Evolutionary conservation across 2,113 vertebrate species (phyloP).

Genomic region (Seriola aureovittata): DNA sequence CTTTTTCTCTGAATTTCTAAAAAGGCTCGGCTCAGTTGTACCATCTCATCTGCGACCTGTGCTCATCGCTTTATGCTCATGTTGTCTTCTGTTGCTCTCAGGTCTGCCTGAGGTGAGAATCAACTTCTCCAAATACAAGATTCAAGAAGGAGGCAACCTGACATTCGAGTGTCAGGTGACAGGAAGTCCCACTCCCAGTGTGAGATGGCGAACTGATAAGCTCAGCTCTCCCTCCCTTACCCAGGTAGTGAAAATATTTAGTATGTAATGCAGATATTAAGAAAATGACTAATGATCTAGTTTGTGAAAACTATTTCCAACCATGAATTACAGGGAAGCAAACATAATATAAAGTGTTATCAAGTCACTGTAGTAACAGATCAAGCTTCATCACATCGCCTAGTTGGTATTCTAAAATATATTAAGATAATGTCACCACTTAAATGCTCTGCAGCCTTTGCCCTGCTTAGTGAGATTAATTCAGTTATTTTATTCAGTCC

Average conservation of each 20-base stretch:
- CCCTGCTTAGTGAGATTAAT: background rate
- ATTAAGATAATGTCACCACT: no score
- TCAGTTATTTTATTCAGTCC: background rate
- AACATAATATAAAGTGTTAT: no score
- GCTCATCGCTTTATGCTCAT: background rate
- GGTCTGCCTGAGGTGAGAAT: slow-evolving; percentile 82
- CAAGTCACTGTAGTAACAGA: no score
- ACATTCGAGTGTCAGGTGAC: slow-evolving; percentile 84
- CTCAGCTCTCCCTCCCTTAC: slow-evolving; percentile 69
- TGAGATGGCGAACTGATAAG: slow-evolving; percentile 77
- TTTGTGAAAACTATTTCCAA: no score
- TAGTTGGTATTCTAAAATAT: no score
- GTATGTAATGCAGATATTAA: no score
- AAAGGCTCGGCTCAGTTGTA: background rate
- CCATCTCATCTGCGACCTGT: background rate
- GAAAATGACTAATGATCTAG: background rate
- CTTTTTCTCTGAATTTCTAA: slow-evolving; percentile 5
- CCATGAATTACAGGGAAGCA: no score
- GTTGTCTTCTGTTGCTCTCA: slow-evolving; percentile 55
- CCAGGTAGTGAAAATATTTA: slow-evolving; percentile 67
- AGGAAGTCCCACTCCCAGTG: slow-evolving; percentile 79
- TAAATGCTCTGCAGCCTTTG: no score
- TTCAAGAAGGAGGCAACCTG: slow-evolving; percentile 82
- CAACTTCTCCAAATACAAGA: slow-evolving; percentile 51
- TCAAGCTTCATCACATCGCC: no score